Evolutionary conservation across 2,888 invertebrate species (phyloP), one percentile per base, ranked within the genome.

Genomic region (Xestoiulus laeticollis): DNA sequence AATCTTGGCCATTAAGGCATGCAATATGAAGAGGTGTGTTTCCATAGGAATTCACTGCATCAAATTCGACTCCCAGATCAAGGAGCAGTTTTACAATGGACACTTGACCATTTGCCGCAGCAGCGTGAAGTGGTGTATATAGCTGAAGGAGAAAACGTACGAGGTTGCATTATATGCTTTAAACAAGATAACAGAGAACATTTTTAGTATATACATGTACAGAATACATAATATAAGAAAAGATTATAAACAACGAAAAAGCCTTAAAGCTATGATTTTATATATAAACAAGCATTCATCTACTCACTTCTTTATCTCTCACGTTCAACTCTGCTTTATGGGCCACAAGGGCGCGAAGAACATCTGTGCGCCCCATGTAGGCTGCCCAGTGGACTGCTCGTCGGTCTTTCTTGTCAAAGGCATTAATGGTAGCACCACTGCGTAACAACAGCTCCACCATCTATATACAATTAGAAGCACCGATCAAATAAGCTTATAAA

Each of bases 311-410:
- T 90, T 92, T 92, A 89, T 93, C 93, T 78, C 91, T 90, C 89
- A 92, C 92, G 90, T 91, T 92, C 30, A 93, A 89, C 89, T 93
- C 92, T 30, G 92, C 92, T 19, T 87, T 89, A 88, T 91, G 90
- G 44, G 91, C 90, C 6, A 92, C 90, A 22, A 93, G 90, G 26
- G 89, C 68, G 10, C 87, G 85, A 48, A 90, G 87, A 12, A 90
- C 92, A 22, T 92, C 92, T 5, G 91, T 91, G 90, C 94, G 94
- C 0, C 94, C 94, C 92, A 93, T 93, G 90, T 93, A 93, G 0
- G 94, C 94, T 5, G 95, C 95, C 91, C 93, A 94, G 91, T 95
- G 95, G 82, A 95, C 91, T 10, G 95, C 94, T 84, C 94, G 92
- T 38, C 94, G 91, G 89, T 94, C 94, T 90, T 93, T 93, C 91